These are phyloP conservation scores for Tipula unca DNA, from an alignment of 2,888 invertebrate species.

Conservation along the genomic window DNA sequence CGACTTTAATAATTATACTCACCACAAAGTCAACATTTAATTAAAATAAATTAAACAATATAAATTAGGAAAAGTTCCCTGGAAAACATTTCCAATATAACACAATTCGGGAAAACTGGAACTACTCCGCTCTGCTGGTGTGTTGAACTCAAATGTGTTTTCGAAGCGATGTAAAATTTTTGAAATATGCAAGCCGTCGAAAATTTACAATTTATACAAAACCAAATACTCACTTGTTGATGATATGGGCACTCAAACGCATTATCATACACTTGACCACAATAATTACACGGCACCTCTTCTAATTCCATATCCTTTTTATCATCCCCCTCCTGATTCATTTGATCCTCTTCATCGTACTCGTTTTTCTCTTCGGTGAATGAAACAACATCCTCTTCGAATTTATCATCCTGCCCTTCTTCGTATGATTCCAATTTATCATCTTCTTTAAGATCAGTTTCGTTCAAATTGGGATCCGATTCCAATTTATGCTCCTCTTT, in stretches of 20 bases:
- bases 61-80: background rate
- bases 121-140: background rate
- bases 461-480: background rate
- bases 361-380: background rate
- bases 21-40: background rate
- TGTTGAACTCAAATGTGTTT: background rate
- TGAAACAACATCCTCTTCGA: background rate
- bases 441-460: background rate
- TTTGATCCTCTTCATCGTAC: background rate
- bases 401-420: background rate
- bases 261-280: background rate
- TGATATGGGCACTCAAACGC: background rate
- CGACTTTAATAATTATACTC: background rate
- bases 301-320: background rate
- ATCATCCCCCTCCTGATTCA: background rate
- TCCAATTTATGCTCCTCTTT: background rate
- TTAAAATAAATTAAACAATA: background rate
- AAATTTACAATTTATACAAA: background rate
- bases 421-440: conserved; percentile 2
- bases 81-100: background rate
- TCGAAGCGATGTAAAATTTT: background rate
- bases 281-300: background rate
- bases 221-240: background rate
- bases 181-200: background rate
- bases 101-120: background rate